These are phyloP conservation scores for Osmerus eperlanus DNA, from an alignment of 2,113 vertebrate species.

Conservation along the genomic window DNA sequence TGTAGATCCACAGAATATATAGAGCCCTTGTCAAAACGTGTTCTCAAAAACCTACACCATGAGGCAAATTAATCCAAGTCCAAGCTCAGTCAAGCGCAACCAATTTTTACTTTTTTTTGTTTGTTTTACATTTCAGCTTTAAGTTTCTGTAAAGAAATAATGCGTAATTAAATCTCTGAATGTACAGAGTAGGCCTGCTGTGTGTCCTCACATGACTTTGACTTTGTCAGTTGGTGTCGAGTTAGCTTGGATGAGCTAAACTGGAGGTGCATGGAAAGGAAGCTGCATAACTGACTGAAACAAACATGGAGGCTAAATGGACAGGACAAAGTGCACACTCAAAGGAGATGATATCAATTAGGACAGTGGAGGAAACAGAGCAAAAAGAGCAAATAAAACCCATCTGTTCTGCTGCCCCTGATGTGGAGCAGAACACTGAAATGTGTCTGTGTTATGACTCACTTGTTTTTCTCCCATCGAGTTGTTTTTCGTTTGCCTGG, in stretches of 20 bases:
- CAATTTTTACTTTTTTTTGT: too few species aligned
- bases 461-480: constrained; percentile 6
- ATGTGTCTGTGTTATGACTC: constrained; percentile 22
- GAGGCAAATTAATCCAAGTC: too few species aligned
- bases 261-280: not conserved
- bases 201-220: too few species aligned
- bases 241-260: not conserved
- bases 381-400: constrained; percentile 35
- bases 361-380: constrained; percentile 16
- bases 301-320: not conserved
- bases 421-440: constrained; percentile 8
- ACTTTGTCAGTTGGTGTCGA: too few species aligned
- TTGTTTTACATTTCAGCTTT: too few species aligned
- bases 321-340: constrained; percentile 7
- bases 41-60: not conserved
- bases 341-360: constrained; percentile 15
- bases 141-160: too few species aligned
- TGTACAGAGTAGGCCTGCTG: too few species aligned
- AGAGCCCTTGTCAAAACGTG: not conserved
- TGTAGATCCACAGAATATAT: not conserved
- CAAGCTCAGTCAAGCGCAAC: too few species aligned
- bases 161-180: too few species aligned
- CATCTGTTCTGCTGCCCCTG: constrained; percentile 32
- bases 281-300: not conserved
- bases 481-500: not conserved